Conservation (phyloP, 2,113 vertebrate species). For the Perca fluviatilis region DNA sequence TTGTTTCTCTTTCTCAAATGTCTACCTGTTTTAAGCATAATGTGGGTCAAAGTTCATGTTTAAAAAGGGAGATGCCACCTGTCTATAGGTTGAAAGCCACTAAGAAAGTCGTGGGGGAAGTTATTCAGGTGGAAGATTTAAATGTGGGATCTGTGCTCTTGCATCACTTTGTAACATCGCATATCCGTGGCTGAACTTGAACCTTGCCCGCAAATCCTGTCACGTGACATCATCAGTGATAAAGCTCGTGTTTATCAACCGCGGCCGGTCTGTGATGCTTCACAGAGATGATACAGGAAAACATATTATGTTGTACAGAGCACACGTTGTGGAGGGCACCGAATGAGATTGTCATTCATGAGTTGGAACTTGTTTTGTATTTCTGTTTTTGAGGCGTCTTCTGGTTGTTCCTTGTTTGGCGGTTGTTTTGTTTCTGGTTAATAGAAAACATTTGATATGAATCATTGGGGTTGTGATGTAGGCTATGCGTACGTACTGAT, state of each 20-base stretch:
- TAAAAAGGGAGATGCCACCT: not conserved
- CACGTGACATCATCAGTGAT: slow-evolving; percentile 7
- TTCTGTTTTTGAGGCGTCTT: not conserved
- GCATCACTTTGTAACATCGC: slow-evolving; percentile 5
- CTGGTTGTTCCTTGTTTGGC: not conserved
- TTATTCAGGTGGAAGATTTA: not conserved
- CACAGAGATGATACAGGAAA: slow-evolving; percentile 2
- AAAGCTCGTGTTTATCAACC: slow-evolving; percentile 5
- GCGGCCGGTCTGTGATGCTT: not conserved
- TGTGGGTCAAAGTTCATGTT: slow-evolving; percentile 36
- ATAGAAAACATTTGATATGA: not conserved
- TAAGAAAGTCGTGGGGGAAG: not conserved
- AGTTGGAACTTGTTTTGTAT: no score
- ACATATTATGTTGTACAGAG: not conserved
- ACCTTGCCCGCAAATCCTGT: slow-evolving; percentile 22
- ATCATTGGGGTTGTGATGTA: not conserved
- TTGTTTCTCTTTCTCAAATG: not conserved
- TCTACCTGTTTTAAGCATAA: not conserved
- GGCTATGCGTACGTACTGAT: not conserved
- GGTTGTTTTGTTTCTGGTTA: not conserved
- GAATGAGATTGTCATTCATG: not conserved
- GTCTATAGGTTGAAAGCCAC: not conserved
- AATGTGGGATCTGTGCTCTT: not conserved
- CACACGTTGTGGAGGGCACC: not conserved
- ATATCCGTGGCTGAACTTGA: slow-evolving; percentile 9